Evolutionary conservation across 2,797 vertebrate genomes (phyloP).

Genomic region (Cirrhinus molitorella): DNA sequence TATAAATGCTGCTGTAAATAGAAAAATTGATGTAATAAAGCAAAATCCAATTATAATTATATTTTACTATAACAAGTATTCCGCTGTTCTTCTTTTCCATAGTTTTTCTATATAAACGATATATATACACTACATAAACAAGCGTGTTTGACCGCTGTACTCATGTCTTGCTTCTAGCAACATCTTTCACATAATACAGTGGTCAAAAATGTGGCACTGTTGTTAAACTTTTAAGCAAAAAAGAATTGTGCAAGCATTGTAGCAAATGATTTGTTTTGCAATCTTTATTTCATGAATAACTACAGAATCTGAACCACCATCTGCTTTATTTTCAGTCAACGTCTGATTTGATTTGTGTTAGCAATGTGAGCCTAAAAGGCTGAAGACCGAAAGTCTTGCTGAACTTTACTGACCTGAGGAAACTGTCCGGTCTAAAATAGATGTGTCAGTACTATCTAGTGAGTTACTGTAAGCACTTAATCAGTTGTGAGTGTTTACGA

Average conservation of each 20-base stretch:
- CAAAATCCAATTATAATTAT: too few species aligned
- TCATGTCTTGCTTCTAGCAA: neutral
- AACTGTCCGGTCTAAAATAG: constrained; percentile 3
- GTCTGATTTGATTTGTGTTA: neutral
- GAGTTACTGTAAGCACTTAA: neutral
- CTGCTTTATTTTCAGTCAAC: neutral
- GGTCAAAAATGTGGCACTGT: neutral
- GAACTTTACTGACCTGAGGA: constrained; percentile 19
- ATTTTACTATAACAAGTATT: too few species aligned
- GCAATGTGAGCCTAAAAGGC: neutral
- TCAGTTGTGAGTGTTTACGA: neutral
- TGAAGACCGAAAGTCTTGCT: neutral
- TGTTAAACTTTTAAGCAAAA: too few species aligned
- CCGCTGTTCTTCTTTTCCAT: neutral
- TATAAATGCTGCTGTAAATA: neutral
- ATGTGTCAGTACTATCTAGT: neutral
- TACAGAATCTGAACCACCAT: neutral
- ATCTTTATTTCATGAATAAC: neutral
- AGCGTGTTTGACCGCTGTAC: neutral
- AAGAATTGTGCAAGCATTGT: neutral
- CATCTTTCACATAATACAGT: neutral
- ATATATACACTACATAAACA: too few species aligned
- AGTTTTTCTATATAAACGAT: neutral
- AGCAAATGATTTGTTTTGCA: neutral
- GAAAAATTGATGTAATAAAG: neutral